Evolutionary conservation across 1,140 invertebrate genomes (phyloP), one percentile per base, ranked within the genome.

Genomic region (Panagrolaimus sp.): DNA sequence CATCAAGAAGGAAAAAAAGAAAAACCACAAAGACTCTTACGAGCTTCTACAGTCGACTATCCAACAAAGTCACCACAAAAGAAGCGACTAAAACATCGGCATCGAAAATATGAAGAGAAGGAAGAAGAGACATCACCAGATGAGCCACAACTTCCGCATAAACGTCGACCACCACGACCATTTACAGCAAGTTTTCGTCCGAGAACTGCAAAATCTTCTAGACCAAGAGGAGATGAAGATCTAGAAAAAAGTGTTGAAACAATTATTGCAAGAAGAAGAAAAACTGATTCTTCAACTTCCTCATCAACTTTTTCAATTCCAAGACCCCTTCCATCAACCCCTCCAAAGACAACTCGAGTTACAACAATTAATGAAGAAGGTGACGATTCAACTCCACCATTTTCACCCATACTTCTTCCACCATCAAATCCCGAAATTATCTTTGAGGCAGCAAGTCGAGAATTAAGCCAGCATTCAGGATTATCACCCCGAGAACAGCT

Each of bases 161-260:
- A 27, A 57, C 51, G 51, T 25, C 51, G 16, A 11, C 51, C 2
- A 16, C 20, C 2, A 16, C 20, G 16, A 57, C 20, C 20, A 20
- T 27, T n/a, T 27, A 16, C 51, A 20, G 16, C 51, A 20, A 23
- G 27, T 25, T 11, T 11, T 16, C 27, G 51, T n/a, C 20, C 20
- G 27, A 13, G 27, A 57, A 13, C 11, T 20, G 51, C 51, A 20
- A 27, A 57, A 27, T 20, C 20, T 11, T 11, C 27, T 16, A 7
- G 27, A 20, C 51, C n/a, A 57, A 27, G 51, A 57, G 51, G 27
- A 57, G 16, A 57, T 27, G 51, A 57, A 16, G 51, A 57, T 25
- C n/a, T 57, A 9, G 20, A 57, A 25, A 27, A 57, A 57, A 25
- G 20, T 20, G 51, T 57, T 13, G 51, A 57, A 57, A 57, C 51